Evolutionary conservation across 2,797 vertebrate species (phyloP).

Genomic region (Clamator glandarius): DNA sequence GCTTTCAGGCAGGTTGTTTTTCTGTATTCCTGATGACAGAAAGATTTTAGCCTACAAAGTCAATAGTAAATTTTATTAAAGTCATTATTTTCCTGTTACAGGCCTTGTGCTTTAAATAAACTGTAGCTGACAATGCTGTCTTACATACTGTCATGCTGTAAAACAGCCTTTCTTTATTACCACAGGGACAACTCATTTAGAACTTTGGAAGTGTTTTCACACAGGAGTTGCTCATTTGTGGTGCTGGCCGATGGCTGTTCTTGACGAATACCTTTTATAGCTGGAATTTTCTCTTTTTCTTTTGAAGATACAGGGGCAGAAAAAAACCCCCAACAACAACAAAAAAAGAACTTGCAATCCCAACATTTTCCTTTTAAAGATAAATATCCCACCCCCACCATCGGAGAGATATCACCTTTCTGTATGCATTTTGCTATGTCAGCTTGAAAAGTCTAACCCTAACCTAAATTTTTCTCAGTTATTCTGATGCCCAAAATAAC

Average conservation of each 20-base stretch:
- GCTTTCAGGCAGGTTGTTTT: conserved; percentile 79
- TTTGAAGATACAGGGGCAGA: conserved; percentile 39
- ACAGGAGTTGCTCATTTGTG: conserved; percentile 72
- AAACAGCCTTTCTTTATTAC: conserved; percentile 82
- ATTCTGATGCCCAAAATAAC: not conserved
- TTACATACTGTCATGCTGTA: conserved; percentile 78
- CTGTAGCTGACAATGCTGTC: conserved; percentile 82
- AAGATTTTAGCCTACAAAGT: conserved; percentile 84
- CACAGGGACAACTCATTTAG: conserved; percentile 79
- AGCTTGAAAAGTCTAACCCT: not conserved
- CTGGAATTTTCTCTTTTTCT: conserved; percentile 45
- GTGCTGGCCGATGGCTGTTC: conserved; percentile 74
- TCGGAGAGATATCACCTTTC: conserved; percentile 35
- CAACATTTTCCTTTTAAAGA: conserved; percentile 62
- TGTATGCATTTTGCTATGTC: not conserved
- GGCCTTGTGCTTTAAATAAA: conserved; percentile 81
- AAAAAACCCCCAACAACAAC: not conserved
- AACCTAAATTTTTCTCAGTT: not conserved
- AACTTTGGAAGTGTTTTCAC: conserved; percentile 76
- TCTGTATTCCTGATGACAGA: conserved; percentile 80
- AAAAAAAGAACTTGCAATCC: conserved; percentile 35
- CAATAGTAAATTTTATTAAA: conserved; percentile 88
- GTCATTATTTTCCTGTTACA: conserved; percentile 85
- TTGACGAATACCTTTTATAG: conserved; percentile 70
- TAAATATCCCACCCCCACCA: conserved; percentile 17